Conservation (phyloP, 2,888 invertebrate genomes). For the Anthophora plumipes region DNA sequence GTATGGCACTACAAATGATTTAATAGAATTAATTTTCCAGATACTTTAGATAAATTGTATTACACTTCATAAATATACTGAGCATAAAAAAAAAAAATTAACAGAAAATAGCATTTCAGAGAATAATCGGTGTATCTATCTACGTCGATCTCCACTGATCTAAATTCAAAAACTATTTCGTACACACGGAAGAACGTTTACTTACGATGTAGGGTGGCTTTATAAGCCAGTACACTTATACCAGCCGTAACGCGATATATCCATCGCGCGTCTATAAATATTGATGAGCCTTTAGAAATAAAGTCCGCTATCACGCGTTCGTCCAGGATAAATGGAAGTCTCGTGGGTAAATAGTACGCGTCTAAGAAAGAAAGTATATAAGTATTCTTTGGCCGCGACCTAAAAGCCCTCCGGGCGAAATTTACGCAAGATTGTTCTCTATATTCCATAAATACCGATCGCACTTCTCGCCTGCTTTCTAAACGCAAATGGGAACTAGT, state of each 20-base stretch:
- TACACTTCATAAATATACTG: too few relatives aligned
- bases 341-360: constrained; percentile 34
- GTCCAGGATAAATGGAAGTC: constrained; percentile 29
- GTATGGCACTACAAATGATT: too few relatives aligned
- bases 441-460: constrained; percentile 15
- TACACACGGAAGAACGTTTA: constrained; percentile 8
- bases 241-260: constrained; percentile 19
- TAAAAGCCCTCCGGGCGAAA: constrained; percentile 5
- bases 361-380: constrained; percentile 1
- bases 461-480: not conserved
- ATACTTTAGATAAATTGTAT: too few relatives aligned
- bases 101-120: too few relatives aligned
- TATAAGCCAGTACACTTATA: constrained; percentile 8
- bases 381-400: constrained; percentile 20
- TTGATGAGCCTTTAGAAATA: constrained; percentile 40
- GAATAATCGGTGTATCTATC: too few relatives aligned
- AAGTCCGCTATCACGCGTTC: constrained; percentile 8
- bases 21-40: too few relatives aligned
- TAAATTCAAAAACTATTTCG: too few relatives aligned
- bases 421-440: not conserved
- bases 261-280: constrained; percentile 49
- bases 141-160: too few relatives aligned
- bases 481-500: too few relatives aligned
- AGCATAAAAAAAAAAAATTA: too few relatives aligned
- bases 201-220: constrained; percentile 6